Conservation (phyloP, 2,113 vertebrate species). For the Myrmecophaga tridactyla region DNA sequence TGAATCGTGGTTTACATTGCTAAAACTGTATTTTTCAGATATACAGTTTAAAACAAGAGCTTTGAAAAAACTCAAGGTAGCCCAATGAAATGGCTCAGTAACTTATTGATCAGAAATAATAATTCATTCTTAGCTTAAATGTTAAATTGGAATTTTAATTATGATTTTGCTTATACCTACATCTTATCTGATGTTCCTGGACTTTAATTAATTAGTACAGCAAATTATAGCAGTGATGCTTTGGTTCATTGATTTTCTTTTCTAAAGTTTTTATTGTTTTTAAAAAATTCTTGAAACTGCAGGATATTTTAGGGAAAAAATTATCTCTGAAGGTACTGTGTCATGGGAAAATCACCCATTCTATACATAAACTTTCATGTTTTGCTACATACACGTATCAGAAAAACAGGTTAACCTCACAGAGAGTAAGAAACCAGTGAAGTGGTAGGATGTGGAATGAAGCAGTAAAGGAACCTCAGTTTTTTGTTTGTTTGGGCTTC, state of each 20-base stretch:
- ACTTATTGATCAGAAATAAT: slow-evolving; percentile 37
- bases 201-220: slow-evolving; percentile 29
- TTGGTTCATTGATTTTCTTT: background rate
- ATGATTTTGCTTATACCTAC: slow-evolving; percentile 26
- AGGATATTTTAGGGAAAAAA: background rate
- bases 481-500: background rate
- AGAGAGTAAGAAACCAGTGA: background rate
- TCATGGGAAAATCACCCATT: background rate
- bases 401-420: background rate
- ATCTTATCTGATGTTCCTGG: slow-evolving; percentile 20
- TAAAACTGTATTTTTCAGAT: slow-evolving; percentile 26
- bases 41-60: slow-evolving; percentile 36
- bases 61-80: background rate
- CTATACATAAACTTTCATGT: background rate
- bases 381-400: background rate
- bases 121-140: slow-evolving; percentile 48
- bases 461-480: background rate
- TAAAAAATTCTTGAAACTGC: slow-evolving; percentile 8
- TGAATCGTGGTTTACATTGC: background rate
- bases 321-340: background rate
- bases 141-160: slow-evolving; percentile 55
- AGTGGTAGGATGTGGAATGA: background rate
- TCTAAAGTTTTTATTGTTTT: background rate
- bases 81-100: slow-evolving; percentile 38
- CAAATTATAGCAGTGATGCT: background rate